Evolutionary conservation across 1,140 invertebrate species (phyloP).

Genomic region (Venturia canescens): DNA sequence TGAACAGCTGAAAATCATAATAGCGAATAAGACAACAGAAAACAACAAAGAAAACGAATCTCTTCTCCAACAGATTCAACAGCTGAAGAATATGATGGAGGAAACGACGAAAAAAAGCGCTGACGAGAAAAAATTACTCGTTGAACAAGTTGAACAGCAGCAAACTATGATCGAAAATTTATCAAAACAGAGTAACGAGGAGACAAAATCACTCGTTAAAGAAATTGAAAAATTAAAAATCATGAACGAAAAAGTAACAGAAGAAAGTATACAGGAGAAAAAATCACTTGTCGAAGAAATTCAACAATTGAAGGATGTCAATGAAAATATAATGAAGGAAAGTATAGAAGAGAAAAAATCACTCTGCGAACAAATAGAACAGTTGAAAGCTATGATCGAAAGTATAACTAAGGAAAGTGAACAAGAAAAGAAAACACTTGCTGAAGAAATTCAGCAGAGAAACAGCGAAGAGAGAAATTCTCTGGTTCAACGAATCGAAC

Average conservation of each 20-base stretch:
- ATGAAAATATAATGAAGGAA: neutral
- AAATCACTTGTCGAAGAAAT: too few relatives aligned
- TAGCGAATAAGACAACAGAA: slow-evolving; percentile 54
- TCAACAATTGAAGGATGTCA: slow-evolving; percentile 64
- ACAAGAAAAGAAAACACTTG: slow-evolving; percentile 58
- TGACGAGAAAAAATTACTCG: slow-evolving; percentile 58
- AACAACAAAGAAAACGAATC: neutral
- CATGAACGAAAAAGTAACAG: too few relatives aligned
- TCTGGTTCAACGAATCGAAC: slow-evolving; percentile 69
- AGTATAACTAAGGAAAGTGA: too few relatives aligned
- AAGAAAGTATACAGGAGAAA: too few relatives aligned
- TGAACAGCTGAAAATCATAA: slow-evolving; percentile 63
- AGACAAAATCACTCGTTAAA: too few relatives aligned
- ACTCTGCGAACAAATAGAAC: slow-evolving; percentile 61
- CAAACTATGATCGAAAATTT: too few relatives aligned
- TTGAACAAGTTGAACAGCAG: slow-evolving; percentile 75
- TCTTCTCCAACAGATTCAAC: too few relatives aligned
- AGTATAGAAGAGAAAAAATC: too few relatives aligned
- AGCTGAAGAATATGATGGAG: too few relatives aligned
- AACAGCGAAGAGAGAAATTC: slow-evolving; percentile 66
- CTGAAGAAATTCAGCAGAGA: slow-evolving; percentile 68
- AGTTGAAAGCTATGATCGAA: slow-evolving; percentile 29
- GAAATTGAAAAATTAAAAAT: too few relatives aligned
- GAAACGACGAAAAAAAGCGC: too few relatives aligned
- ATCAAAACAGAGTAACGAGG: too few relatives aligned